Base-by-base conservation (phyloP, 2,888 invertebrate species). In the Phengaris alcon region DNA sequence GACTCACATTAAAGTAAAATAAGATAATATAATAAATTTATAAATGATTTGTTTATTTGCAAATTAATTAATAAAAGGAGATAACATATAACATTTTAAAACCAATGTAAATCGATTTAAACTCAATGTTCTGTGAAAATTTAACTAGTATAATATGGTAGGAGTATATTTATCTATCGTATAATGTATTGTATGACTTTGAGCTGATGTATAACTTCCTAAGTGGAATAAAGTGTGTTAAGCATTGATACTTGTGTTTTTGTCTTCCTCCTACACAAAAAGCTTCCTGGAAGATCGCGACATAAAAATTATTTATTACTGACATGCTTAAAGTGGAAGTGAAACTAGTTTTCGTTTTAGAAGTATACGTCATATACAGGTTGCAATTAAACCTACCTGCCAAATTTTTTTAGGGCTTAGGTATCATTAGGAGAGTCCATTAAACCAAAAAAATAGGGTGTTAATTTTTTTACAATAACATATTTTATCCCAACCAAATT, bases 201-300 rank as follows among this genome's bases (percentile, higher is more conserved):
- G 81, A 82, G 83, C 80, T 82, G 79, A 81, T 82, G 82, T 81
- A 79, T 80, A 79, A 82, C 77, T 85, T 83, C 82, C 80, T 84
- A 85, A 82, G 72, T 84, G 79, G 78, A 85, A 85, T 89, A 90
- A 89, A 90, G 84, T 88, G 85, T 89, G 85, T 82, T 84, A 86
- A 87, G 88, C 88, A 89, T 86, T 80, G 75, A 52, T 48, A 35
- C 13, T 59, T 77, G 76, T 82, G 79, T 84, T 79, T 78, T 78
- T 81, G 48, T 44, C 8, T 51, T 6, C 51, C 22, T 4, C 54
- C 46, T 9, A 46, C 13, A 59, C 22, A 15, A n/a, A n/a, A 55
- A 55, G n/a, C 9, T 52, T 57, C 4, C 15, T 57, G 15, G 9
- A 15, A 8, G 8, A 57, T 7, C 2, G 7, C n/a, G 55, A n/a